Evolutionary conservation across 2,888 invertebrate genomes (phyloP).

Genomic region (Apodemia hepburni): DNA sequence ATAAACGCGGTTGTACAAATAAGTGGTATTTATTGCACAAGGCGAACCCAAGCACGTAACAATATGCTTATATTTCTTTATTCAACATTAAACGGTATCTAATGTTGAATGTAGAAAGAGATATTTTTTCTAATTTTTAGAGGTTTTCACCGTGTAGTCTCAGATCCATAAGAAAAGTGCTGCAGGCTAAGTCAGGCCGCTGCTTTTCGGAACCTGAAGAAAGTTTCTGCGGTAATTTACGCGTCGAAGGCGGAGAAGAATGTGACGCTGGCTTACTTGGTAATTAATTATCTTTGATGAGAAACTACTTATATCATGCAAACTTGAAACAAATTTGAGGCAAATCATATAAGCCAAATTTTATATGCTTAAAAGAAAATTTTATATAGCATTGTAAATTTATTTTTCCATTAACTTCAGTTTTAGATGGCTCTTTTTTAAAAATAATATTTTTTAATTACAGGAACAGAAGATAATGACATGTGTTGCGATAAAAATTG

Average conservation of each 20-base stretch:
- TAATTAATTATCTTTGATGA: constrained; percentile 22
- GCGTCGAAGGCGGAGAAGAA: constrained; percentile 97
- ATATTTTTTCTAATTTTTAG: constrained; percentile 65
- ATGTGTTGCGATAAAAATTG: constrained; percentile 97
- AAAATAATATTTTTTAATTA: not conserved
- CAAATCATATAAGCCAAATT: no score
- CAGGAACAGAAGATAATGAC: constrained; percentile 92
- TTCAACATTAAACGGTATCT: no score
- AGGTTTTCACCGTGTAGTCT: constrained; percentile 97
- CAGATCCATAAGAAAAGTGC: constrained; percentile 94
- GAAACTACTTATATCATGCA: not conserved
- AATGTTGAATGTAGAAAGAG: not conserved
- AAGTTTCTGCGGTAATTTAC: constrained; percentile 97
- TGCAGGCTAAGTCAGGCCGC: constrained; percentile 94
- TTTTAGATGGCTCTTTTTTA: not conserved
- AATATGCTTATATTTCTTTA: no score
- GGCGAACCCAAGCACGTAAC: no score
- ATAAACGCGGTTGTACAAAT: no score
- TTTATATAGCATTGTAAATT: no score
- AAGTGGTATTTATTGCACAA: no score
- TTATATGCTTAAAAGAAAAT: not conserved
- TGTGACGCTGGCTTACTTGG: constrained; percentile 97
- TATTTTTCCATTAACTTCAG: no score
- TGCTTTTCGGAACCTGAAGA: constrained; percentile 97
- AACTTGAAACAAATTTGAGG: no score